Evolutionary conservation across 2,113 vertebrate species (phyloP).

Genomic region (Phoenicopterus ruber): DNA sequence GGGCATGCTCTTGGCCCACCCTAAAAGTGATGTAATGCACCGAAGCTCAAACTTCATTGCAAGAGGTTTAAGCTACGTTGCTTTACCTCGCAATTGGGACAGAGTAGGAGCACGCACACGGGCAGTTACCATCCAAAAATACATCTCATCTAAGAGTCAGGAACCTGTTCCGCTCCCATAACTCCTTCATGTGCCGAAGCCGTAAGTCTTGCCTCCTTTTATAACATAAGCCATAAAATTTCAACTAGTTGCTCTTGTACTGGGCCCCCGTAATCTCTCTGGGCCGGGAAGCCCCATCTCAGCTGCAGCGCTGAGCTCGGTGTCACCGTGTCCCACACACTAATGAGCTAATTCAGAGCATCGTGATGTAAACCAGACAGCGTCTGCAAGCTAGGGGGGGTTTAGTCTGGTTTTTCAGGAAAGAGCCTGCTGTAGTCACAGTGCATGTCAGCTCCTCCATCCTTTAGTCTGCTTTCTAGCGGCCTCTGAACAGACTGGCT

Average conservation of each 20-base stretch:
- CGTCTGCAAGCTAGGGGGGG: background rate
- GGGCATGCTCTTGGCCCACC: background rate
- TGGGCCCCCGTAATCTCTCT: background rate
- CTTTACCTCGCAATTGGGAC: background rate
- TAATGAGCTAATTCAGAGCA: background rate
- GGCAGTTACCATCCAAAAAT: background rate
- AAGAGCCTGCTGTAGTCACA: background rate
- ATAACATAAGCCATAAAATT: background rate
- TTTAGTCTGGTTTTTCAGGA: background rate
- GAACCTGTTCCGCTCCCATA: background rate
- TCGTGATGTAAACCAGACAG: background rate
- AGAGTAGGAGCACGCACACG: background rate
- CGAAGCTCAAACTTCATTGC: background rate
- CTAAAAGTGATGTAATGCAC: background rate
- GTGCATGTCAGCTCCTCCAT: background rate
- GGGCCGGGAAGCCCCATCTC: background rate
- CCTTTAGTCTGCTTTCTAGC: background rate
- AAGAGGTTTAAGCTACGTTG: background rate
- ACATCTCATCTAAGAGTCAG: background rate
- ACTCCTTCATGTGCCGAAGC: background rate
- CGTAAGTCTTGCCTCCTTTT: background rate
- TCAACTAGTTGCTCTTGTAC: background rate
- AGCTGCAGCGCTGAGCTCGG: fast-evolving
- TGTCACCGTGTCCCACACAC: background rate
- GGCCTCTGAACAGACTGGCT: background rate